These are phyloP conservation scores for Smutsia temminckii DNA, from an alignment of 2,797 vertebrate genomes.

Conservation along the genomic window DNA sequence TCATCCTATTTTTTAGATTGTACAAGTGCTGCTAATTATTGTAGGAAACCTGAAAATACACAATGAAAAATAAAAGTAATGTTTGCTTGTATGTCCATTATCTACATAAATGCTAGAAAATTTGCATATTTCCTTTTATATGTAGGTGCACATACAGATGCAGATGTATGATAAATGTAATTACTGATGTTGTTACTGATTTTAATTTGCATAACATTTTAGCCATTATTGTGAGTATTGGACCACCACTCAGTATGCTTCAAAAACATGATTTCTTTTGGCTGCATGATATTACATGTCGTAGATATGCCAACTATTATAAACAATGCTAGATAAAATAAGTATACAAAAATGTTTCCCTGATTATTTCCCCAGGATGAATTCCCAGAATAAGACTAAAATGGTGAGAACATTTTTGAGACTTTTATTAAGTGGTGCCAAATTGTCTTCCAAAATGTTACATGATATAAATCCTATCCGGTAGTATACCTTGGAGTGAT, in stretches of 20 bases:
- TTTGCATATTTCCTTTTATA: not conserved
- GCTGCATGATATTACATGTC: not conserved
- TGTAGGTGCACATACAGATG: not conserved
- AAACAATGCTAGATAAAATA: not conserved
- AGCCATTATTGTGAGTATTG: not conserved
- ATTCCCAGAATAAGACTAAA: constrained; percentile 48
- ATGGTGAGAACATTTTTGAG: constrained; percentile 30
- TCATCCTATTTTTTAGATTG: not conserved
- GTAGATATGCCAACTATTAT: not conserved
- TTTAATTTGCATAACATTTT: constrained; percentile 12
- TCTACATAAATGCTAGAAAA: not conserved
- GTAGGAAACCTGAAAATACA: not conserved
- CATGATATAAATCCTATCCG: not conserved
- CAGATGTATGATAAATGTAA: not conserved
- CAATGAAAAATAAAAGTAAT: not conserved
- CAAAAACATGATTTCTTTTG: constrained; percentile 6
- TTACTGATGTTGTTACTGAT: not conserved
- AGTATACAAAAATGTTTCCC: not conserved
- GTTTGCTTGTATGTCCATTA: not conserved
- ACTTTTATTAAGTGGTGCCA: constrained; percentile 22
- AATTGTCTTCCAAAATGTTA: constrained; percentile 20
- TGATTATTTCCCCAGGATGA: constrained; percentile 10
- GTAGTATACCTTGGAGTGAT: not conserved
- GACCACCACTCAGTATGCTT: not conserved
- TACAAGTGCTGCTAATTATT: not conserved